Base-by-base conservation (phyloP, 2,797 vertebrate species). In the Gobio occitaniae region DNA sequence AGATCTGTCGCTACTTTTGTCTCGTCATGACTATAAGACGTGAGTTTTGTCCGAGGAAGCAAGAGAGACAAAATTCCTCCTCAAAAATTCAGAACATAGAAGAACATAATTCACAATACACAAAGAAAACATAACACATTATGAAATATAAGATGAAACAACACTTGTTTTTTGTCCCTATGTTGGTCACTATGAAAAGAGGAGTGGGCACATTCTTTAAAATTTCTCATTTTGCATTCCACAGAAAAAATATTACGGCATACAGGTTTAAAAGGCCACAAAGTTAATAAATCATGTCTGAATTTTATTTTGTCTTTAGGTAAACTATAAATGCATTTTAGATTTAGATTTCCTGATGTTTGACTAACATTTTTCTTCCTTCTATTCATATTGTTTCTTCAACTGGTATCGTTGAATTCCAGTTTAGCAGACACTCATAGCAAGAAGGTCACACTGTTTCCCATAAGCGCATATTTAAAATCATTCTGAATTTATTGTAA, bases 401-500 rank as follows among this genome's bases (percentile, higher is more conserved):
- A 17, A 12, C 50, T 69, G 2, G 36, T 17, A 59, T 59, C 3
- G 0, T 2, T 47, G 54, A 44, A 44, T 29, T n/a, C 5, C 36
- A 61, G 1, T 47, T 59, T 44, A 71, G n/a, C 50, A 81, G 50
- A 71, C 80, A 47, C 10, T 59, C n/a, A 41, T 4, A 48, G 48
- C 36, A 80, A 41, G 47, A 25, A 44, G 2, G 15, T 29, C n/a
- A 59, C 16, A 82, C 19, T 44, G 32, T 56, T 44, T 70, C 41
- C 69, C 54, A 36, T 71, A 59, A 74, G 52, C 6, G 16, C 48
- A 38, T 19, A 38, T n/a, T 56, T 74, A 65, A 41, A 32, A 47
- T 68, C 81, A 80, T 80, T 72, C 19, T 66, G 48, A 84, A 75
- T 79, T 21, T 50, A 78, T 48, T 36, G 16, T 50, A 41, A 70